Evolutionary conservation across 2,797 vertebrate species (phyloP).

Genomic region (Synanceia verrucosa): DNA sequence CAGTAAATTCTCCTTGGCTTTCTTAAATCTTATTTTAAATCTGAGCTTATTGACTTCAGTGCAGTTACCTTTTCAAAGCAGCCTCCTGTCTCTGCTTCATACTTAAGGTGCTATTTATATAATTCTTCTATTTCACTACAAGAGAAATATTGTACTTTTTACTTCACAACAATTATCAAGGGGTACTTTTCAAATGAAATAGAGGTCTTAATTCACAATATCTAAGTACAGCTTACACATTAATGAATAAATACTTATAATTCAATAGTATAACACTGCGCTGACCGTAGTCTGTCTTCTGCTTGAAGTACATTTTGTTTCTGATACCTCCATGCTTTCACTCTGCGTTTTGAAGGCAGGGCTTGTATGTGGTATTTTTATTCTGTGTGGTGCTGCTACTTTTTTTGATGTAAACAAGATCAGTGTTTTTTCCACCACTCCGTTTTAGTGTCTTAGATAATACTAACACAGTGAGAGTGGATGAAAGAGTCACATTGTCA

Average conservation of each 20-base stretch:
- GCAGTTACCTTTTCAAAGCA: not conserved
- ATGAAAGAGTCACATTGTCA: not conserved
- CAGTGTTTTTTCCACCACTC: not conserved
- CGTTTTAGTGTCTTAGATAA: not conserved
- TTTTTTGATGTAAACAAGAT: not conserved
- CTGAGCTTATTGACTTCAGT: not conserved
- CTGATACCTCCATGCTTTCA: not conserved
- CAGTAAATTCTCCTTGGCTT: not conserved
- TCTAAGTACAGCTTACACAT: not conserved
- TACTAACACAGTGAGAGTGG: not conserved
- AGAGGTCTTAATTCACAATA: too few species aligned
- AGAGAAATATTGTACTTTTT: not conserved
- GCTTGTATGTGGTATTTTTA: not conserved
- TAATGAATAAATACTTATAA: not conserved
- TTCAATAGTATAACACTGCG: not conserved
- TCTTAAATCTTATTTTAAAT: not conserved
- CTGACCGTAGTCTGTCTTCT: not conserved
- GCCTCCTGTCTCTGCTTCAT: slow-evolving; percentile 9
- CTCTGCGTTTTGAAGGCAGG: too few species aligned
- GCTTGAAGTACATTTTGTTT: not conserved
- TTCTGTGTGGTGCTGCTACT: not conserved
- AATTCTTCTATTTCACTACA: not conserved
- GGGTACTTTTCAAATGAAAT: not conserved
- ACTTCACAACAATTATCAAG: not conserved
- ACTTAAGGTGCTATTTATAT: slow-evolving; percentile 7